Evolutionary conservation across 1,140 invertebrate genomes (phyloP).

Genomic region (Drosophila pruinosa): DNA sequence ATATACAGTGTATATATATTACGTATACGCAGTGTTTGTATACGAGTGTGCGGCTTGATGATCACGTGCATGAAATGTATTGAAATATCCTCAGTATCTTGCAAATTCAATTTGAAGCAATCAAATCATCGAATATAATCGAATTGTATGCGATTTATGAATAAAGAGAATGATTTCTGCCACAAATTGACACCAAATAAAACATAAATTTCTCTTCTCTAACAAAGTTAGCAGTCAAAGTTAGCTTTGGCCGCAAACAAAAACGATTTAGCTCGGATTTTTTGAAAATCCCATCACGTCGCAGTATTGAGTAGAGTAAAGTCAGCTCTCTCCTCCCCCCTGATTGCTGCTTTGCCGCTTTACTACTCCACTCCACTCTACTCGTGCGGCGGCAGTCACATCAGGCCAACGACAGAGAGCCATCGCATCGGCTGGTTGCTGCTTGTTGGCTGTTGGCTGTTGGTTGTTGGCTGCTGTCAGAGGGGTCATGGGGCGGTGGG

Average conservation of each 20-base stretch:
- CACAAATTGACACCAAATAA: slow-evolving; percentile 65
- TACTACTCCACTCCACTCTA: slow-evolving; percentile 1
- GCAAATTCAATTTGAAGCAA: slow-evolving; percentile 55
- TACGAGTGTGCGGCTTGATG: slow-evolving; percentile 8
- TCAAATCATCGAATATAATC: slow-evolving; percentile 57
- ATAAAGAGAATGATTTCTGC: slow-evolving; percentile 54
- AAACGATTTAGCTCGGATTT: slow-evolving; percentile 58
- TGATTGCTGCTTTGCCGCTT: no score
- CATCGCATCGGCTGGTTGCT: neutral
- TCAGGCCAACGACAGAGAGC: neutral
- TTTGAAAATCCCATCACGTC: slow-evolving; percentile 67
- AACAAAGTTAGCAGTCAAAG: slow-evolving; percentile 63
- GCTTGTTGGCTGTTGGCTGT: no score
- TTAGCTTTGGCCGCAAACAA: slow-evolving; percentile 53
- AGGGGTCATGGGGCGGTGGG: neutral
- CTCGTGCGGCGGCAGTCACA: slow-evolving; percentile 8
- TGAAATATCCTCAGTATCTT: slow-evolving; percentile 43
- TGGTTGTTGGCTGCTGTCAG: neutral
- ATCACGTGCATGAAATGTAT: slow-evolving; percentile 41
- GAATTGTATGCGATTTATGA: slow-evolving; percentile 55
- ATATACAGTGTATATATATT: neutral
- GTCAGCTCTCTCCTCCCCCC: neutral
- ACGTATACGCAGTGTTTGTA: slow-evolving; percentile 12
- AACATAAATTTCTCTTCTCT: slow-evolving; percentile 58
- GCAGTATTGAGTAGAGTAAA: slow-evolving; percentile 29